phyloP scores from a whole-genome alignment of 1,140 invertebrate species.

The Chironomus striatipennis region DNA sequence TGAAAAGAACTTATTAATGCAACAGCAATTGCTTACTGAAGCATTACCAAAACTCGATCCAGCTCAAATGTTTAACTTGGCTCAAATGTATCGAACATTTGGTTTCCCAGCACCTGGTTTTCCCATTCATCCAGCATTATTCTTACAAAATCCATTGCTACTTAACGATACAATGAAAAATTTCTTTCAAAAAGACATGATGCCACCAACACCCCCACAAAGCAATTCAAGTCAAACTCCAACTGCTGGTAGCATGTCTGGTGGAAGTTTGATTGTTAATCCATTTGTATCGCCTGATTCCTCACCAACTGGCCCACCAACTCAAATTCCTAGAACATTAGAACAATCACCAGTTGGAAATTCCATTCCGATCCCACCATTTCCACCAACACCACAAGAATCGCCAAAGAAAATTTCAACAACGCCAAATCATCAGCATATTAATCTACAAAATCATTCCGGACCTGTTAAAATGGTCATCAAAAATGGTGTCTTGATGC shows the following conservation, averaged over 20 bases:
- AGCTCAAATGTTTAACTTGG: conserved; percentile 44
- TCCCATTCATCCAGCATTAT: conserved; percentile 46
- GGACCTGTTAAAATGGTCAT: conserved; percentile 81
- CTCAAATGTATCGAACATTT: conserved; percentile 45
- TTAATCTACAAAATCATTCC: conserved; percentile 27
- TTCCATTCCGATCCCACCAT: neutral
- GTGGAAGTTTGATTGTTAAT: conserved; percentile 17
- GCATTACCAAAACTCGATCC: conserved; percentile 47
- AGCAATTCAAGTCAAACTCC: neutral
- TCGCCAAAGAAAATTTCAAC: conserved; percentile 12
- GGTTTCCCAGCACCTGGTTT: conserved; percentile 40
- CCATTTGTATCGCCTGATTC: conserved; percentile 16
- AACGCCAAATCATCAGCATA: conserved; percentile 25
- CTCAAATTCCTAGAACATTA: neutral
- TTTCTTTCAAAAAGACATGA: conserved; percentile 50
- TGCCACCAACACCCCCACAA: conserved; percentile 27
- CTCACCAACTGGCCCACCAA: neutral
- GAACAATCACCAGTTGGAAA: neutral
- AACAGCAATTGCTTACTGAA: conserved; percentile 51
- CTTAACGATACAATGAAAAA: conserved; percentile 55
- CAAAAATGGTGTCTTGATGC: conserved; percentile 79
- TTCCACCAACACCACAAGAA: conserved; percentile 17
- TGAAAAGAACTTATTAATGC: conserved; percentile 46
- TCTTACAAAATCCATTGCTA: conserved; percentile 49
- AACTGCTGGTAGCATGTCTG: neutral